Evolutionary conservation across 2,797 vertebrate species (phyloP).

Genomic region (Allobates femoralis): DNA sequence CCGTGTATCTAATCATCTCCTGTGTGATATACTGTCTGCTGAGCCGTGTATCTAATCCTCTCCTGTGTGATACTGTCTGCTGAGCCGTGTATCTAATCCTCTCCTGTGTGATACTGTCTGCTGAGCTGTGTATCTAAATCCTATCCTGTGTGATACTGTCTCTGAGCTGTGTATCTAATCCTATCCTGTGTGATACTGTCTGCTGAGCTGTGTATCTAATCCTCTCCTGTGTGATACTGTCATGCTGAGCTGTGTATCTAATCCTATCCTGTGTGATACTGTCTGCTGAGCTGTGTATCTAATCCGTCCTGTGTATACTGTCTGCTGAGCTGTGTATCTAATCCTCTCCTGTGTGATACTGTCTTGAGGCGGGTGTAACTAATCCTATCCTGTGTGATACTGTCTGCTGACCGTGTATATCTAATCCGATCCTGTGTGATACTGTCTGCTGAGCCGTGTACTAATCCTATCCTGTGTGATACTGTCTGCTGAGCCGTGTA

Average conservation of each 20-base stretch:
- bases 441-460: background rate
- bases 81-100: background rate
- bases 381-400: no score
- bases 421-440: background rate
- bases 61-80: background rate
- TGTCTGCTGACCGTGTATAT: no score
- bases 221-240: background rate
- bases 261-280: background rate
- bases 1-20: background rate
- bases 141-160: no score
- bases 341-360: background rate
- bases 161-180: background rate
- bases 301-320: background rate
- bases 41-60: background rate
- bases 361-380: background rate
- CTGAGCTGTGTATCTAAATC: background rate
- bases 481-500: background rate
- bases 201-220: background rate
- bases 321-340: background rate
- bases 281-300: background rate
- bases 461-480: background rate
- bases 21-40: background rate
- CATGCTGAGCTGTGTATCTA: background rate
- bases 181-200: background rate
- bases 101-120: background rate